Base-by-base conservation (phyloP, 2,797 vertebrate species). In the Kryptolebias ocellatus region DNA sequence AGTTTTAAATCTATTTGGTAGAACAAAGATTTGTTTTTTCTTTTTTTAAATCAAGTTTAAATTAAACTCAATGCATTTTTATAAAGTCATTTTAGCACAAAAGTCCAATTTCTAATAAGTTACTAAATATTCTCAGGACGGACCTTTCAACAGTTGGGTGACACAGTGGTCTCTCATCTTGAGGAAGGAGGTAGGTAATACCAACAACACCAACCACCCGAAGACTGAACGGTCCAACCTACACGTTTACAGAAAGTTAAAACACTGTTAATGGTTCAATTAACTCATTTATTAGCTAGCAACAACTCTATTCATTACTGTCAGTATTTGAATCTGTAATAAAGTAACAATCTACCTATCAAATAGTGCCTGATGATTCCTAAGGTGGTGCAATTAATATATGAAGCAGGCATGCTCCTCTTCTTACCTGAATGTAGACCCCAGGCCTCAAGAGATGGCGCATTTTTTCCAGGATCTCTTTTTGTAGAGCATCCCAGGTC, bases 401-500 rank as follows among this genome's bases (percentile, higher is more conserved):
- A 42, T 5, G 11, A 54, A 14, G 16, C 5, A 18, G 4, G 39
- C n/a, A 18, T 59, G 6, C 15, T 34, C 11, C 2, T 27, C 45
- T 84, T 70, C 73, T 76, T 81, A 99, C 97, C 96, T 99, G 97
- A 83, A 97, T 87, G 88, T 96, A 98, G 62, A 96, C 96, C 1
- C 97, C 95, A 39, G 97, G 96, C 60, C 96, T 95, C 85, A 98
- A 86, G 50, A 96, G 95, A 83, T 97, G 96, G 60, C 97, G 95
- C 98, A 99, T 99, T 90, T 99, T 99, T 91, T 98, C 98, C 89
- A 99, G 89, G 72, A 99, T 98, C 57, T 98, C 96, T 83, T 98
- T 99, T 89, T 99, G 98, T 20, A 99, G 93, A 51, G 95, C 84
- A 76, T 99, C 97, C 98, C 98, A 99, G 34, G 96, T 96, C 87